phyloP scores from a whole-genome alignment of 1,140 invertebrate species.

The Drosophila kanapiae region DNA sequence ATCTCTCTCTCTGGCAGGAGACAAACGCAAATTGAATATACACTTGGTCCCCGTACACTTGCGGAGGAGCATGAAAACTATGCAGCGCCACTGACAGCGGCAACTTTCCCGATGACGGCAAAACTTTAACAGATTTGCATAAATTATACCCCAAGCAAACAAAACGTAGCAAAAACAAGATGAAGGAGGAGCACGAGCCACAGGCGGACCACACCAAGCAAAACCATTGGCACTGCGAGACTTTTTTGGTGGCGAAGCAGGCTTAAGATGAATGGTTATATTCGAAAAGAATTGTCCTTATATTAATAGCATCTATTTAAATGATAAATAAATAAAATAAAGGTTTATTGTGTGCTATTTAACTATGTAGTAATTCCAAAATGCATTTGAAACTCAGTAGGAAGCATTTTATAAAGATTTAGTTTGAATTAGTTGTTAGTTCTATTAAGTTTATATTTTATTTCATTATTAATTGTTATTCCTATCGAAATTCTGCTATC shows the following conservation, averaged over 20 bases:
- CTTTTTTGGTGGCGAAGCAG: no score
- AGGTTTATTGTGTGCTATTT: no score
- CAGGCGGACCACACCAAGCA: slow-evolving; percentile 12
- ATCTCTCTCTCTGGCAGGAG: slow-evolving; percentile 13
- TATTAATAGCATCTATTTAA: no score
- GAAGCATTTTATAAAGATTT: no score
- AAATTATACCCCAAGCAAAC: slow-evolving; percentile 67
- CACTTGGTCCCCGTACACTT: slow-evolving; percentile 28
- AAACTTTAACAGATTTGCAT: slow-evolving; percentile 83
- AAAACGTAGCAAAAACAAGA: slow-evolving; percentile 56
- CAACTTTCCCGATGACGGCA: slow-evolving; percentile 78
- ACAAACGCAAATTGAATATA: slow-evolving; percentile 48
- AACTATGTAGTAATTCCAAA: no score
- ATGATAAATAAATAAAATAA: no score
- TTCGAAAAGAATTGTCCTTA: not conserved
- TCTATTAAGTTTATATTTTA: no score
- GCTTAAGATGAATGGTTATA: not conserved
- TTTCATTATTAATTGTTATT: no score
- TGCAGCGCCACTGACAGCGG: slow-evolving; percentile 60
- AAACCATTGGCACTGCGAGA: not conserved
- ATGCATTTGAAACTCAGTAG: no score
- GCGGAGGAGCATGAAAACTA: slow-evolving; percentile 66
- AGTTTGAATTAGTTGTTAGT: no score
- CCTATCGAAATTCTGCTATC: no score
- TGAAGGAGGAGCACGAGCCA: slow-evolving; percentile 36